Base-by-base conservation (phyloP, 2,113 vertebrate species). In the Dasyprocta punctata region DNA sequence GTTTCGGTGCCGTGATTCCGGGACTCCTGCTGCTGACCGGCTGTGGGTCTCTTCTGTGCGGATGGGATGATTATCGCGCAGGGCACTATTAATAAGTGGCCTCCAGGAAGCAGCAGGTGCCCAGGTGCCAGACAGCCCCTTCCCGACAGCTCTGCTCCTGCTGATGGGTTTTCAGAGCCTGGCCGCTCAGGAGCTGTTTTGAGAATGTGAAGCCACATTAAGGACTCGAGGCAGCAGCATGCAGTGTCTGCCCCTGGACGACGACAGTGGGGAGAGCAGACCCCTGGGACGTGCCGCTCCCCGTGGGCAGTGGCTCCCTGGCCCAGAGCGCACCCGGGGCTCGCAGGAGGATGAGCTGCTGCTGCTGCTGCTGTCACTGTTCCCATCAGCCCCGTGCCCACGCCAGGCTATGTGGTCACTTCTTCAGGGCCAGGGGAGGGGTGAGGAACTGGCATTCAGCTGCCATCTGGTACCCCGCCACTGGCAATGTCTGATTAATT, bases 41-140 rank as follows among this genome's bases (percentile, higher is more conserved):
- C 41, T 77, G 60, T 0, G 0, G 33, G 1, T 41, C 3, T 8
- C 0, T 80, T 36, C 89, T 81, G 63, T 49, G 69, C 0, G 47
- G 82, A 73, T 26, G 77, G 12, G 38, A 54, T 0, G 5, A 49
- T 44, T 38, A 65, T 65, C 75, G 56, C 0, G 0, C 4, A 33
- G 6, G 87, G 33, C 93, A 78, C 14, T 26, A 26, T 12, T 0
- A 20, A 38, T 0, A 0, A 63, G 80, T 0, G 2, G 10, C 6
- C n/a, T 19, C 92, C 92, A 52, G 69, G 89, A 69, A 91, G 60
- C 60, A 41, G 49, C 73, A 26, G 38, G 26, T 0, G n/a, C 67
- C 60, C 2, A 7, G 52, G 26, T 4, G 10, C 9, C 12, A 19
- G 47, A 52, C 7, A 30, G 38, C 14, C 44, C n/a, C 1, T 44